These are phyloP conservation scores for Otocyon megalotis DNA, from an alignment of 2,113 vertebrate genomes.

Conservation along the genomic window DNA sequence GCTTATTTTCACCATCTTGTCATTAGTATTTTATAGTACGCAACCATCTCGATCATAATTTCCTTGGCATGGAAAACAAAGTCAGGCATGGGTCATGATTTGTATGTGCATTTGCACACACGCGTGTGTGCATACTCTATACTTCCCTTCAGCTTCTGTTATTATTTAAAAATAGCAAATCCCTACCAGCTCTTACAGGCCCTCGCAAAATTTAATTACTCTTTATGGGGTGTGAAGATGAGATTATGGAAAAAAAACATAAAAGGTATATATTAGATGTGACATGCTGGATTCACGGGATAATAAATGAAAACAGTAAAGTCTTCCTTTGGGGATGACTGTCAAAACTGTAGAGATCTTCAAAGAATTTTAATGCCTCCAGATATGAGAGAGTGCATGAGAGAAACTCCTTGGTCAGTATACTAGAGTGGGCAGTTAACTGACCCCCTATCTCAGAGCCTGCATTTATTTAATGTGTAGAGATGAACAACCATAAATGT, in stretches of 20 bases:
- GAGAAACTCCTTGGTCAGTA: constrained; percentile 83
- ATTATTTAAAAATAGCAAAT: constrained; percentile 63
- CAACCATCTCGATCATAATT: not conserved
- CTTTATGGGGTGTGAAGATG: constrained; percentile 81
- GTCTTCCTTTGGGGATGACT: constrained; percentile 84
- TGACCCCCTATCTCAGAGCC: constrained; percentile 79
- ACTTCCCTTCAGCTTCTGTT: constrained; percentile 30
- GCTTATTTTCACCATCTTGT: constrained; percentile 52
- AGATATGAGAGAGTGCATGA: constrained; percentile 75
- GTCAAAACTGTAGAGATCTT: constrained; percentile 82
- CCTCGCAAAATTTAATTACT: constrained; percentile 84
- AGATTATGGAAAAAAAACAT: constrained; percentile 78
- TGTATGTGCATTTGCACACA: not conserved
- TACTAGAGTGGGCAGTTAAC: constrained; percentile 73
- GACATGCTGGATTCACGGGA: constrained; percentile 82
- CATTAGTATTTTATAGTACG: constrained; percentile 59
- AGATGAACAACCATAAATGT: constrained; percentile 85
- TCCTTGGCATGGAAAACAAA: constrained; percentile 21
- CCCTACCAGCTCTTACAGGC: constrained; percentile 37
- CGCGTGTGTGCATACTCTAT: not conserved
- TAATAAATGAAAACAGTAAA: constrained; percentile 86
- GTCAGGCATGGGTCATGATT: not conserved
- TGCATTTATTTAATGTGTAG: constrained; percentile 85
- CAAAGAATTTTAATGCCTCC: constrained; percentile 86
- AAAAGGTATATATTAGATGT: constrained; percentile 76